phyloP scores from a whole-genome alignment of 2,113 vertebrate genomes.

The Salvelinus fontinalis region DNA sequence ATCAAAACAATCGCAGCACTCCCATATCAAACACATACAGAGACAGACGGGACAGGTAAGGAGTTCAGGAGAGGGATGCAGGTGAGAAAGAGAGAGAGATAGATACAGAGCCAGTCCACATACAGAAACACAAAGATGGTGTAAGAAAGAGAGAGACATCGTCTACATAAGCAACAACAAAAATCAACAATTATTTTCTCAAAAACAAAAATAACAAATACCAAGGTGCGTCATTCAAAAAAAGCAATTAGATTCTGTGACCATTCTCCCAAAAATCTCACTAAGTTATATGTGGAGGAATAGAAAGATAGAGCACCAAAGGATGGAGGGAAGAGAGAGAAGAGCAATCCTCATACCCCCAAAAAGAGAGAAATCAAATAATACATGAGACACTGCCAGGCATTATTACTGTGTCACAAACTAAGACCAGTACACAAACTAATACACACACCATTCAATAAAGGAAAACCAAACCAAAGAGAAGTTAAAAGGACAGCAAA shows the following conservation, averaged over 20 bases:
- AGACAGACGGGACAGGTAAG: constrained; percentile 58
- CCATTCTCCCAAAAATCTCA: constrained; percentile 74
- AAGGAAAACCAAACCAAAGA: constrained; percentile 43
- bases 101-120: constrained; percentile 65
- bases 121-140: constrained; percentile 59
- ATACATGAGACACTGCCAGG: constrained; percentile 72
- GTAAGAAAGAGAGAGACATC: constrained; percentile 42
- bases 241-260: constrained; percentile 75
- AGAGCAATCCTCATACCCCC: constrained; percentile 69
- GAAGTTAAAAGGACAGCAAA: constrained; percentile 51
- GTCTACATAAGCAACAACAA: constrained; percentile 64
- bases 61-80: constrained; percentile 63
- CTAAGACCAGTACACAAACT: constrained; percentile 69
- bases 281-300: constrained; percentile 34
- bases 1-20: constrained; percentile 74
- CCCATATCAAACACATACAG: constrained; percentile 70
- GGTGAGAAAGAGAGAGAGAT: constrained; percentile 62
- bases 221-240: constrained; percentile 78
- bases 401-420: constrained; percentile 73
- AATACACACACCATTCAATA: constrained; percentile 67
- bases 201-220: constrained; percentile 55
- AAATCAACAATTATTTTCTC: constrained; percentile 48
- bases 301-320: constrained; percentile 3
- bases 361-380: constrained; percentile 67
- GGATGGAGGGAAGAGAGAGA: constrained; percentile 7